Evolutionary conservation across 1,140 invertebrate genomes (phyloP).

Genomic region (Paracyclopina nana): DNA sequence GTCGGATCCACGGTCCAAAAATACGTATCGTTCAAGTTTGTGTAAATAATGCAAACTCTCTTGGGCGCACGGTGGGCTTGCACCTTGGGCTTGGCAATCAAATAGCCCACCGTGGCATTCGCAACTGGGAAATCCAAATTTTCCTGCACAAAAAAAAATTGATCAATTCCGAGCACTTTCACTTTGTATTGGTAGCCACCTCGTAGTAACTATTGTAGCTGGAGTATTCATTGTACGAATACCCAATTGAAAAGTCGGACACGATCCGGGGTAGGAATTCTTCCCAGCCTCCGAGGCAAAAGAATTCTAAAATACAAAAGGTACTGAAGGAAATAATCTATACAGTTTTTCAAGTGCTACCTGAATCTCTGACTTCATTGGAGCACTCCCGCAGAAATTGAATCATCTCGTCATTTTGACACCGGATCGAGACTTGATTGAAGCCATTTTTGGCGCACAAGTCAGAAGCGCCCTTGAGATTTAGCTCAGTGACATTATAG

Average conservation of each 20-base stretch:
- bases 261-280: too few species aligned
- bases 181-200: too few species aligned
- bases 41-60: slow-evolving; percentile 11
- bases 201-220: too few species aligned
- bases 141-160: too few species aligned
- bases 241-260: too few species aligned
- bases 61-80: not conserved
- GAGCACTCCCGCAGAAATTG: slow-evolving; percentile 6
- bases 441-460: not conserved
- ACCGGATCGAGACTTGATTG: not conserved
- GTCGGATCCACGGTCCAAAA: slow-evolving; percentile 8
- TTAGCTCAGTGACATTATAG: slow-evolving; percentile 9
- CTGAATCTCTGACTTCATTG: not conserved
- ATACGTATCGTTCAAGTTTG: slow-evolving; percentile 3
- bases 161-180: too few species aligned
- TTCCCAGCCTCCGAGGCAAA: too few species aligned
- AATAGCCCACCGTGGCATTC: slow-evolving; percentile 4
- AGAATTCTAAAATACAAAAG: too few species aligned
- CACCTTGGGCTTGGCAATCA: slow-evolving; percentile 1
- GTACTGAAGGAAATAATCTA: too few species aligned
- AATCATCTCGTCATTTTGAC: slow-evolving; percentile 3
- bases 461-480: not conserved
- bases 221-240: too few species aligned
- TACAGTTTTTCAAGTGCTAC: too few species aligned
- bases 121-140: too few species aligned